Evolutionary conservation across 1,140 invertebrate genomes (phyloP).

Genomic region (Trichonephila clavipes): DNA sequence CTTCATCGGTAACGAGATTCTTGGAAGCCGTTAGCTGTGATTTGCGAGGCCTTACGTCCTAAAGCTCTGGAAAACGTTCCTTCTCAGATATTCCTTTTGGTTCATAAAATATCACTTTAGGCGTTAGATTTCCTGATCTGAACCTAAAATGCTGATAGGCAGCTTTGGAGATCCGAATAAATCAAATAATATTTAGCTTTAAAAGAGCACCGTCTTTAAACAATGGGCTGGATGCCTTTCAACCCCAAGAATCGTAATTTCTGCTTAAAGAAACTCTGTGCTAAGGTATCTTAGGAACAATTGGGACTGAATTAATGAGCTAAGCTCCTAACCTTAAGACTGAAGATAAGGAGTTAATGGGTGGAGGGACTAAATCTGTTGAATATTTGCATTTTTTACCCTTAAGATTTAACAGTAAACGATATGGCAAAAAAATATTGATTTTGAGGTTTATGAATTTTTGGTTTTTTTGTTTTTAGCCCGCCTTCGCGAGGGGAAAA

Average conservation of each 20-base stretch:
- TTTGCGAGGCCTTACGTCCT: constrained; percentile 65
- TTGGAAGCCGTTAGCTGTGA: constrained; percentile 67
- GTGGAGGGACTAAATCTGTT: constrained; percentile 32
- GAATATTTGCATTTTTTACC: constrained; percentile 62
- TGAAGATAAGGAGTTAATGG: constrained; percentile 66
- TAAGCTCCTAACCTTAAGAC: constrained; percentile 32
- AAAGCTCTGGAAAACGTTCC: constrained; percentile 12
- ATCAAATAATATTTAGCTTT: constrained; percentile 71
- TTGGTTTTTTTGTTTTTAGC: neutral
- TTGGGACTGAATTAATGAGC: constrained; percentile 65
- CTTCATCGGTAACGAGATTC: constrained; percentile 64
- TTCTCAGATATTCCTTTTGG: constrained; percentile 64
- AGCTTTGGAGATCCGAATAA: constrained; percentile 55
- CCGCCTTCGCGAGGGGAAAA: neutral
- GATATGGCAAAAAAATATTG: constrained; percentile 63
- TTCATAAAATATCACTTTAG: constrained; percentile 74
- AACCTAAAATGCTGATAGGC: constrained; percentile 66
- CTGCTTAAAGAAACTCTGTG: constrained; percentile 67
- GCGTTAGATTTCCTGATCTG: constrained; percentile 53
- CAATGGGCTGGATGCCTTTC: constrained; percentile 28
- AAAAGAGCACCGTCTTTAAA: constrained; percentile 50
- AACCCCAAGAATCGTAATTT: constrained; percentile 60
- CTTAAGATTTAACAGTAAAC: constrained; percentile 56
- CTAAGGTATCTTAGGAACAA: constrained; percentile 20
- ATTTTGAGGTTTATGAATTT: constrained; percentile 18